Percentiles rank a stretch among this genome's conserved stretches.
Conservation (phyloP, 2,797 vertebrate species). For the Tokudaia tokunoshimensis region DNA sequence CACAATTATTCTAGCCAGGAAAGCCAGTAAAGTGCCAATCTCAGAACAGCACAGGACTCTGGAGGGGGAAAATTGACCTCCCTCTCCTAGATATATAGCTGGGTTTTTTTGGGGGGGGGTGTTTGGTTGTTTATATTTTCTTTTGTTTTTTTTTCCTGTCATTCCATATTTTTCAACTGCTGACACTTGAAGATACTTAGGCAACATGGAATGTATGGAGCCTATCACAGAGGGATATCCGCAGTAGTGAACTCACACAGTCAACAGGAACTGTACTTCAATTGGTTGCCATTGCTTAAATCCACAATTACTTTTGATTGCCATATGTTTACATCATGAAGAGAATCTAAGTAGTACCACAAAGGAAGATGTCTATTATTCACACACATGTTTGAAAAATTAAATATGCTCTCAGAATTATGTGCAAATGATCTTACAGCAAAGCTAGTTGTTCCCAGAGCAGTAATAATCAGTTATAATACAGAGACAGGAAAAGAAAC, state of each 20-base stretch:
- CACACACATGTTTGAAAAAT: constrained; percentile 64
- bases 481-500: constrained; percentile 69
- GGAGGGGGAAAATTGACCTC: background rate
- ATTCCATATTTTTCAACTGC: background rate
- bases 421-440: constrained; percentile 59
- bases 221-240: background rate
- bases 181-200: background rate
- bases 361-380: constrained; percentile 71
- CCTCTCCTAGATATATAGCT: background rate
- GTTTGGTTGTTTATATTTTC: background rate
- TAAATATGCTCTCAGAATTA: constrained; percentile 76
- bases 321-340: constrained; percentile 61
- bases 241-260: background rate
- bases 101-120: background rate
- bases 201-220: background rate
- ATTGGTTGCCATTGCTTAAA: constrained; percentile 57
- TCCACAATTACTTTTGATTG: constrained; percentile 70
- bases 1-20: background rate
- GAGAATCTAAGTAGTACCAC: constrained; percentile 17
- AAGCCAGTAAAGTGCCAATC: background rate
- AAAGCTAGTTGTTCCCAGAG: constrained; percentile 70
- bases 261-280: constrained; percentile 29
- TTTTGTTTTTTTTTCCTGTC: background rate
- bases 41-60: background rate
- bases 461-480: constrained; percentile 50